Base-by-base conservation (phyloP, 2,113 vertebrate species). In the Polypterus bichir region DNA sequence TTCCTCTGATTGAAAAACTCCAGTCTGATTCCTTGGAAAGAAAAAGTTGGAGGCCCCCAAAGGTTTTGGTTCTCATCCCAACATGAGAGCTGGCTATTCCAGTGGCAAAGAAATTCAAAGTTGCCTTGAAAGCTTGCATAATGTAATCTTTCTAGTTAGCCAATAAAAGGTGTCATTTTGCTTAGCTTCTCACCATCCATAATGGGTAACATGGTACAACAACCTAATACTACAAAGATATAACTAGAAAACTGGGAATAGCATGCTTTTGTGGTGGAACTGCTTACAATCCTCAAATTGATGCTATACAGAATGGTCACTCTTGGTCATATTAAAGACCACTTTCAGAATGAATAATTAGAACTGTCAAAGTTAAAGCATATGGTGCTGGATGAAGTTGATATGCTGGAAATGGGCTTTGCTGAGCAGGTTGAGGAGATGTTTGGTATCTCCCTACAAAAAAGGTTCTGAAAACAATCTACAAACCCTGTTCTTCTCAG, bases 351-450 rank as follows among this genome's bases (percentile, higher is more conserved):
- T 59, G 76, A 87, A 73, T 92, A 91, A 59, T 84, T 99, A 57
- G 84, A 95, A 44, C 83, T 98, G 64, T 76, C 86, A 56, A 80
- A 78, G 3, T 70, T 98, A 49, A 90, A 90, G 62, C 93, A 98
- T 0, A 93, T 95, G 55, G 91, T 99, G 52, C 63, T 98, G 75
- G 95, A 99, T 74, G 96, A 99, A 84, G 96, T 99, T 9, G 96
- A 99, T 79, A 99, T 99, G 95, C 73, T 99, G 74, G 96, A 99
- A 79, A 98, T 98, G 95, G 96, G 95, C 44, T 99, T 99, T 88
- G 84, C 95, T 9, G 95, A 99, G 8, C 92, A 96, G 75, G 96
- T 99, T n/a, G 96, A 99, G 76, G 95, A 98, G 67, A 97, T 99
- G 27, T 73, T 83, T 98, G 74, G 71, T 77, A 53, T 73, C 79